Percentiles rank a stretch among this genome's conserved stretches.
Conservation (phyloP, 2,888 invertebrate genomes). For the Teleogryllus oceanicus region DNA sequence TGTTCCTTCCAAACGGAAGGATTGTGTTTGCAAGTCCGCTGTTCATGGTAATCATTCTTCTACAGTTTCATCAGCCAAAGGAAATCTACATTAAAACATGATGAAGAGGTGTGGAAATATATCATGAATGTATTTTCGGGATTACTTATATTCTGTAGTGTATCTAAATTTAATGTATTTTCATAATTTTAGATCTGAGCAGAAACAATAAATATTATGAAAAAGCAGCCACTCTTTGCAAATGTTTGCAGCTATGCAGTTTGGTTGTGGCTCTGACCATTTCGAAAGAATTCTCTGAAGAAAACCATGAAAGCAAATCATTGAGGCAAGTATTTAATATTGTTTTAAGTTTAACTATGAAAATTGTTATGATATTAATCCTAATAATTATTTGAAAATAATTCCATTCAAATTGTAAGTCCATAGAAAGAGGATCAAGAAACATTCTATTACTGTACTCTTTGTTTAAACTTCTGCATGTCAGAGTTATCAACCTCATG, state of each 20-base stretch:
- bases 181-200: constrained; percentile 42
- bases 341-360: neutral
- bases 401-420: neutral
- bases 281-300: constrained; percentile 79
- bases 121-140: neutral
- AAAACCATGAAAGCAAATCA: constrained; percentile 82
- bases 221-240: constrained; percentile 86
- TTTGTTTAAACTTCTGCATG: too few species aligned
- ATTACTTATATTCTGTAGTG: too few species aligned
- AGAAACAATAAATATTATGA: constrained; percentile 72
- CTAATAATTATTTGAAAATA: neutral
- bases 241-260: constrained; percentile 87
- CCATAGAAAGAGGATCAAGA: too few species aligned
- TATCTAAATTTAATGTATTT: too few species aligned
- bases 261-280: constrained; percentile 71
- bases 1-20: constrained; percentile 34
- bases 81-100: constrained; percentile 32
- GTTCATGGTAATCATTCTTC: constrained; percentile 43
- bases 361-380: neutral
- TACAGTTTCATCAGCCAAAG: constrained; percentile 24
- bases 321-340: constrained; percentile 63
- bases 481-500: too few species aligned
- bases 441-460: too few species aligned
- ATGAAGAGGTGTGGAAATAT: constrained; percentile 34
- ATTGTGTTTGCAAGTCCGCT: constrained; percentile 48